Conservation (phyloP, 1,140 invertebrate genomes). For the Ceratitis capitata region DNA sequence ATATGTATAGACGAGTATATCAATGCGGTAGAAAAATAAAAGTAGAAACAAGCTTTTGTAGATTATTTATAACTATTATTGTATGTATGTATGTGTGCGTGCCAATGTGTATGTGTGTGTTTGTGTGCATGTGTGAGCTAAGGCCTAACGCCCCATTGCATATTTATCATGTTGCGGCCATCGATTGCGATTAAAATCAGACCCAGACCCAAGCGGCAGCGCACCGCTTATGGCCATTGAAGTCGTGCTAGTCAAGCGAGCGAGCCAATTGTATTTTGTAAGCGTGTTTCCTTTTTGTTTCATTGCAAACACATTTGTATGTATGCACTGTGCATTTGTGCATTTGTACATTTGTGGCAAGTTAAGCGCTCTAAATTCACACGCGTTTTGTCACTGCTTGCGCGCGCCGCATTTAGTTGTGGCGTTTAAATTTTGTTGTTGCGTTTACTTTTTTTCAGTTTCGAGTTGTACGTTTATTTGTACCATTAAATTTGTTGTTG, state of each 20-base stretch:
- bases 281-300: background rate
- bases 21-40: background rate
- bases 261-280: conserved; percentile 1
- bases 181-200: conserved; percentile 35
- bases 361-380: conserved; percentile 17
- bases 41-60: background rate
- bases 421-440: background rate
- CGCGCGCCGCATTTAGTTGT: background rate
- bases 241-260: conserved; percentile 5
- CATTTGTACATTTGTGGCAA: conserved; percentile 30
- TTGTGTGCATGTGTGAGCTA: background rate
- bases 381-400: conserved; percentile 9
- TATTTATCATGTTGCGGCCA: conserved; percentile 31
- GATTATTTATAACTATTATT: background rate
- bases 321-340: background rate
- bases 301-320: background rate
- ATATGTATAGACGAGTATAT: too few relatives aligned
- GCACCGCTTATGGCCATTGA: background rate
- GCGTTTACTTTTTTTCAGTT: background rate
- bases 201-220: background rate
- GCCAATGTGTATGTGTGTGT: background rate
- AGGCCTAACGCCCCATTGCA: conserved; percentile 23
- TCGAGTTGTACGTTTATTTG: background rate
- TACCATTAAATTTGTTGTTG: background rate
- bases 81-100: background rate